Base-by-base conservation (phyloP, 2,113 vertebrate genomes). In the Colius striatus region DNA sequence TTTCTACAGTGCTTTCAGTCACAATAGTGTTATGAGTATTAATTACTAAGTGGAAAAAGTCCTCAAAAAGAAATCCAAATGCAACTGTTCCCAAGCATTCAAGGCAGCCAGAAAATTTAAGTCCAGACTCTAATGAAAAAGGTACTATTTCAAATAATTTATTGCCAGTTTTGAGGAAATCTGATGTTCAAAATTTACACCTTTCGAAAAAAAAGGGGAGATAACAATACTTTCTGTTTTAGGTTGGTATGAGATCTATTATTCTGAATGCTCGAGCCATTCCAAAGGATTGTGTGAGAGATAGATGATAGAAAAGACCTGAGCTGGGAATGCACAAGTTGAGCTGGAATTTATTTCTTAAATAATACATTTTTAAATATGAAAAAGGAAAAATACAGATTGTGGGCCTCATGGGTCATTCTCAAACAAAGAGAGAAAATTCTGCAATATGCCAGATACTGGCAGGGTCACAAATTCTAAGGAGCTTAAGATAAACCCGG, bases 401-500 rank as follows among this genome's bases (percentile, higher is more conserved):
- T 66, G 79, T 45, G 16, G 29, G 27, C 19, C 36, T 93, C 87
- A 67, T 0, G 1, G 86, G 75, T 90, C 91, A 81, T 34, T 87
- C 53, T 71, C 34, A 93, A 87, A 78, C n/a, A 84, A 47, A 65
- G 21, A 90, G 18, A 93, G 32, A 93, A 88, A 60, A 81, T 38
- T 84, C 78, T 86, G 82, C 70, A 81, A 51, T 81, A 55, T 34
- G 10, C 63, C 83, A 88, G 77, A 74, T 55, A 60, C 48, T 48
- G 53, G 29, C 71, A 75, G 43, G 47, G 60, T 86, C 79, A 80
- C 67, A 83, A 66, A 62, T 83, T 73, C 85, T 77, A 90, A 77
- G 68, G 57, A 47, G 83, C 55, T 96, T 94, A 92, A 93, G 72
- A 85, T 79, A 91, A 93, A 90, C 38, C 27, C 47, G 80, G 76